Evolutionary conservation across 2,797 vertebrate species (phyloP).

Genomic region (Crocodylus rhombifer): DNA sequence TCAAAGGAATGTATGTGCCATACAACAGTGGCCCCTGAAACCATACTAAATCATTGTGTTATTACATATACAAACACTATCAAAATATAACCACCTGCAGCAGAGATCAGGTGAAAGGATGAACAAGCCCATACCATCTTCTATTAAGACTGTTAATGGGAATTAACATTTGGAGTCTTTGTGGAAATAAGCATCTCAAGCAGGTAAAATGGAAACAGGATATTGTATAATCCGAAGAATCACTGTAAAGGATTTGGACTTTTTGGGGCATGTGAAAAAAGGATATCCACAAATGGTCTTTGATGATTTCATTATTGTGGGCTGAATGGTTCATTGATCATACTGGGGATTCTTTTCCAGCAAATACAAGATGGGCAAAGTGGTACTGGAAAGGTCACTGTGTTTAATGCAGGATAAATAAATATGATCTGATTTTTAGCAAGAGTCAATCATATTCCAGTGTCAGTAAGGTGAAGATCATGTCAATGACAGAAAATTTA

Average conservation of each 20-base stretch:
- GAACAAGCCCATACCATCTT: not conserved
- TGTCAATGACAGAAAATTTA: conserved; percentile 36
- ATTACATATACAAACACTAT: too few species aligned
- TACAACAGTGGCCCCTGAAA: accelerated
- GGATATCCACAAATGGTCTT: not conserved
- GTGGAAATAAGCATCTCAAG: not conserved
- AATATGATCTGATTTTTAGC: conserved; percentile 53
- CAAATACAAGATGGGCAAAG: conserved; percentile 49
- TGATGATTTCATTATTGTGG: conserved; percentile 14
- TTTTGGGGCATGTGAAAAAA: not conserved
- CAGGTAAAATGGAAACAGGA: not conserved
- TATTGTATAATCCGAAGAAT: not conserved
- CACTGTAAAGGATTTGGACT: not conserved
- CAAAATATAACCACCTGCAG: not conserved
- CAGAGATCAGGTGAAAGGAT: not conserved
- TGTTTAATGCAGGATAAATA: conserved; percentile 69
- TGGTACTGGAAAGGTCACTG: conserved; percentile 61
- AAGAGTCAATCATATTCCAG: conserved; percentile 59
- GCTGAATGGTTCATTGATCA: conserved; percentile 54
- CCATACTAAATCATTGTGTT: accelerated
- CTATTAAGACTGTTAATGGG: not conserved
- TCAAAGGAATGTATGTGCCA: accelerated
- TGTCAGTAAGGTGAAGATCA: conserved; percentile 13
- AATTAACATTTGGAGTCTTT: not conserved
- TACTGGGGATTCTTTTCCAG: conserved; percentile 5